Base-by-base conservation (phyloP, 1,140 invertebrate genomes). In the Ceratina australensis region DNA sequence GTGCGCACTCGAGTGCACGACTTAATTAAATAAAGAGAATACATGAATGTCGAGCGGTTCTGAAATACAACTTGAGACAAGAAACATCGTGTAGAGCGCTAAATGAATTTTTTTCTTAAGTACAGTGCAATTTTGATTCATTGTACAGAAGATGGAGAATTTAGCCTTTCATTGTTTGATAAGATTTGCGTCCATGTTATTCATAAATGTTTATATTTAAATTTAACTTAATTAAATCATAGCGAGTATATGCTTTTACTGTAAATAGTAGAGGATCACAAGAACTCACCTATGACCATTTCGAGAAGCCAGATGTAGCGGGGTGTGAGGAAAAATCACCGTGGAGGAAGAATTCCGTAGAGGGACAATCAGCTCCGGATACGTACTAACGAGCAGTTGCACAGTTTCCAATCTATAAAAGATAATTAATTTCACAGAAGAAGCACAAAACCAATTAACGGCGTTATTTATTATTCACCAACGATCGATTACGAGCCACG, bases 251-350 rank as follows among this genome's bases (percentile, higher is more conserved):
- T 42, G 5, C 33, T 42, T 10, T 5, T 10, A 10, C 10, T 42
- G 33, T 42, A 42, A 42, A 42, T 42, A 10, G 10, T 42, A 42
- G 33, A 42, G 33, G 33, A 42, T 42, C 13, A 4, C n/a, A 3
- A n/a, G 15, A 20, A 94, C 95, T 94, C 91, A 96, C 94, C 95
- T 95, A 92, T 98, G 97, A 1, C 98, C 98, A 94, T 98, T 98
- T 80, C 97, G 95, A 84, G 97, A 97, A 71, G 98, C 98, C 80
- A 98, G 93, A 92, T 99, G 98, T 7, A 99, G 93, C 22, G 98
- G 98, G 1, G 98, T 98, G 85, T 98, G 96, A 16, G 95, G 94
- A 87, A 96, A 96, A 73, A 96, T 93, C 85, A 92, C 89, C 80
- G 93, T 92, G 83, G 94, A 93, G 87, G 95, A 90, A 47, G 93